Evolutionary conservation across 2,888 invertebrate genomes (phyloP).

Genomic region (Octonoba sinensis): DNA sequence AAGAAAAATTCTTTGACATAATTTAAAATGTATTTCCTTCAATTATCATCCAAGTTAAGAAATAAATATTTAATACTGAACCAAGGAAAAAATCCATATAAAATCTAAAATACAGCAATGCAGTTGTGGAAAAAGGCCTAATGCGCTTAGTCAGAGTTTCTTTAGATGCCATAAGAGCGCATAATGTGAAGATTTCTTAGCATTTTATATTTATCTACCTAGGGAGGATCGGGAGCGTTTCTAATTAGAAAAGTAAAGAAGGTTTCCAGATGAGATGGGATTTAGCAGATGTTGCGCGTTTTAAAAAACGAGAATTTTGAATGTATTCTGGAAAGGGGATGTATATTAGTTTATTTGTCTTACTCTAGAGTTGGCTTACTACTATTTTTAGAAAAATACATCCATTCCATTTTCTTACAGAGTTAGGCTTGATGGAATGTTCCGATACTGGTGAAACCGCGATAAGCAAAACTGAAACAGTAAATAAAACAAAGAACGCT

Average conservation of each 20-base stretch:
- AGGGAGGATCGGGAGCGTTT: neutral
- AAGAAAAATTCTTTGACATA: no score
- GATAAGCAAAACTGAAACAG: no score
- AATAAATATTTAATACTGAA: no score
- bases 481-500: no score
- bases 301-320: neutral
- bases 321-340: slow-evolving; percentile 1
- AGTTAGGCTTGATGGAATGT: no score
- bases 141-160: neutral
- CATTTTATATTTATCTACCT: neutral
- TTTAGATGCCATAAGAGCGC: neutral
- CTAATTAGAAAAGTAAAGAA: slow-evolving; percentile 5
- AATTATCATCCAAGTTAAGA: no score
- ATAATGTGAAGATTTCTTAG: neutral
- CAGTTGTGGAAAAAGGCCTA: neutral
- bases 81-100: no score
- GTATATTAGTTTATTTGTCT: neutral
- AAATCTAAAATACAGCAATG: neutral
- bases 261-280: neutral
- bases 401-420: no score
- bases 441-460: no score
- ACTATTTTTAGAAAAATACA: no score
- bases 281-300: neutral
- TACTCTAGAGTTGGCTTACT: no score
- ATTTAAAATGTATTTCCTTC: no score